Evolutionary conservation across 2,113 vertebrate genomes (phyloP), one percentile per base, ranked within the genome.

Genomic region (Ceratotherium simum): DNA sequence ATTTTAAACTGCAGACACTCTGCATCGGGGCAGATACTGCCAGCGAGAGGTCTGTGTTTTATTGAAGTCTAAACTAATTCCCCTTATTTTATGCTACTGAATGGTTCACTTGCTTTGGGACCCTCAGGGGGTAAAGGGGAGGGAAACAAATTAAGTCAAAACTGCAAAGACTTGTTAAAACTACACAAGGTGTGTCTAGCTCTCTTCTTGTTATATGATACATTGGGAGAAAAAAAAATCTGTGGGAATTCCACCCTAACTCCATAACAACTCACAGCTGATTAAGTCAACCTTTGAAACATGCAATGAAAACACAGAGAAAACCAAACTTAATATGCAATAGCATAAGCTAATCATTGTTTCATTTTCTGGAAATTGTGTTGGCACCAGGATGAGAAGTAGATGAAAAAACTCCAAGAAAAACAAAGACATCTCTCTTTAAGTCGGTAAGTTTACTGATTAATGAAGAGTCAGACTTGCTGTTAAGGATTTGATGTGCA

Each of bases 11-110:
- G 56, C 84, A 4, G 87, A 94, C 23, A 29, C 96, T 98, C 90
- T 48, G 54, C 97, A 91, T 95, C 97, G 23, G 76, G 60, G 96
- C 94, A 82, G 62, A 98, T 95, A 97, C 89, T 97, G 93, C 96
- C 96, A 93, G 96, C 94, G 58, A 98, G 97, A 98, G 96, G 95
- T 97, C 93, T 97, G 96, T 95, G 96, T 98, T 98, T 98, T 96
- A 97, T 96, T 97, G 97, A 98, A 98, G 83, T 95, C 96, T 98
- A 97, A 98, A 98, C 95, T 98, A 98, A 98, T 98, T 98, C 96
- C 76, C 70, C 96, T 98, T 98, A 96, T 97, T 98, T 98, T 97
- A 90, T 97, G 95, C 97, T 98, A 90, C 97, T 75, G 70, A 98
- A 98, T 97, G 92, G 96, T 97, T 98, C 97, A 92, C 98, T 98